Conservation (phyloP, 2,797 vertebrate genomes). For the Paratrypauchen microcephalus region DNA sequence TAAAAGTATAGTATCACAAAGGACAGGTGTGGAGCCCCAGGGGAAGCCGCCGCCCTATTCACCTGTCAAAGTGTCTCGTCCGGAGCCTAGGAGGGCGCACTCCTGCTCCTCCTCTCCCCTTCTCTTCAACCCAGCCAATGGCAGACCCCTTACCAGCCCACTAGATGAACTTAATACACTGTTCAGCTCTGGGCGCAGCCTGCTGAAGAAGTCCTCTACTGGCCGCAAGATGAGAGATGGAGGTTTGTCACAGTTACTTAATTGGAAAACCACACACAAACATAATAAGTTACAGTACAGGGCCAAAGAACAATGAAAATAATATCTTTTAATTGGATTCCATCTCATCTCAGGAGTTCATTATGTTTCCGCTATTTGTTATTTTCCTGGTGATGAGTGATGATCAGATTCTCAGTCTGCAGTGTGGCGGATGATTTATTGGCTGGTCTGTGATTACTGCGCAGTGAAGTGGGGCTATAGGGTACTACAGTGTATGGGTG, state of each 20-base stretch:
- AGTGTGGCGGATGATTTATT: conserved; percentile 44
- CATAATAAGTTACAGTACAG: neutral
- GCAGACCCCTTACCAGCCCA: conserved; percentile 88
- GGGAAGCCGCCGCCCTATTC: conserved; percentile 82
- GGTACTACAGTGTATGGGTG: conserved; percentile 15
- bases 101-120: conserved; percentile 83
- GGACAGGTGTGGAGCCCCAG: conserved; percentile 63
- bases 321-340: conserved; percentile 1
- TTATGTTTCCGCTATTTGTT: conserved; percentile 16
- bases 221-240: conserved; percentile 90
- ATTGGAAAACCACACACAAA: conserved; percentile 2
- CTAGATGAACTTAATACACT: conserved; percentile 93
- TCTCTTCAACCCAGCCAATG: conserved; percentile 85
- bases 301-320: neutral
- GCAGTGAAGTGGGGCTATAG: conserved; percentile 10
- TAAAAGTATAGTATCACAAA: conserved; percentile 71
- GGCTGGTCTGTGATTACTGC: conserved; percentile 36
- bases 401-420: conserved; percentile 43
- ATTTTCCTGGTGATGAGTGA: conserved; percentile 33
- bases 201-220: conserved; percentile 88
- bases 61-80: conserved; percentile 82
- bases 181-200: conserved; percentile 90
- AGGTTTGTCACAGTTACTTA: conserved; percentile 63
- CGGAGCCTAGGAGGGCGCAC: conserved; percentile 82
- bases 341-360: neutral